Evolutionary conservation across 2,888 invertebrate genomes (phyloP).

Genomic region (Stenoptilia bipunctidactyla): DNA sequence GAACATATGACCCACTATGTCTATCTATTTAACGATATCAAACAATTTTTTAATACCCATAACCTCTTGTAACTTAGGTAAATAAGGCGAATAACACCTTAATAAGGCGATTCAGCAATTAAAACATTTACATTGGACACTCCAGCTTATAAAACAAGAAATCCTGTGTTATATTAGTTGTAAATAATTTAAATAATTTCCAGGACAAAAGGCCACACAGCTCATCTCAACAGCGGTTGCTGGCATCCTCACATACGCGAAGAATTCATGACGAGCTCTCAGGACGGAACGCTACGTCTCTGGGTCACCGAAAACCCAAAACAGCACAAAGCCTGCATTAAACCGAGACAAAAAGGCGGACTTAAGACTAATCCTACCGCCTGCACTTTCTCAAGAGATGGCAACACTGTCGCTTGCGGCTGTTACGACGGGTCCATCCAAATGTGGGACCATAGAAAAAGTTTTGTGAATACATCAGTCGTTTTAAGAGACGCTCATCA

Average conservation of each 20-base stretch:
- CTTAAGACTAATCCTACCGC: conserved; percentile 87
- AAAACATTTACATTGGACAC: no score
- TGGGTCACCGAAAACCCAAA: conserved; percentile 89
- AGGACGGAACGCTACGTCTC: conserved; percentile 92
- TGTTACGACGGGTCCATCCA: conserved; percentile 96
- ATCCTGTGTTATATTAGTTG: no score
- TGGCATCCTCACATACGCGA: conserved; percentile 93
- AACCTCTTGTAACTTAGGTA: no score
- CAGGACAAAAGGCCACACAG: conserved; percentile 92
- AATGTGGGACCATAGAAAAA: conserved; percentile 95
- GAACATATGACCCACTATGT: no score
- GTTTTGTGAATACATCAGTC: conserved; percentile 88
- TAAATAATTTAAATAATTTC: no score
- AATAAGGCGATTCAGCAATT: no score
- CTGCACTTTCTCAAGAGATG: conserved; percentile 87
- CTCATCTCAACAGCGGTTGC: conserved; percentile 88
- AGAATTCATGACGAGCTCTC: conserved; percentile 94
- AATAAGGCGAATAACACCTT: no score
- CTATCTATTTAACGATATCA: no score
- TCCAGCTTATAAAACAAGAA: no score
- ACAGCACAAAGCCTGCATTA: conserved; percentile 86
- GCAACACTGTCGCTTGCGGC: conserved; percentile 89
- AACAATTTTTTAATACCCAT: no score
- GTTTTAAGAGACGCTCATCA: conserved; percentile 85
- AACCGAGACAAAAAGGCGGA: conserved; percentile 88